Evolutionary conservation across 2,797 vertebrate genomes (phyloP).

Genomic region (Poecile montanus): DNA sequence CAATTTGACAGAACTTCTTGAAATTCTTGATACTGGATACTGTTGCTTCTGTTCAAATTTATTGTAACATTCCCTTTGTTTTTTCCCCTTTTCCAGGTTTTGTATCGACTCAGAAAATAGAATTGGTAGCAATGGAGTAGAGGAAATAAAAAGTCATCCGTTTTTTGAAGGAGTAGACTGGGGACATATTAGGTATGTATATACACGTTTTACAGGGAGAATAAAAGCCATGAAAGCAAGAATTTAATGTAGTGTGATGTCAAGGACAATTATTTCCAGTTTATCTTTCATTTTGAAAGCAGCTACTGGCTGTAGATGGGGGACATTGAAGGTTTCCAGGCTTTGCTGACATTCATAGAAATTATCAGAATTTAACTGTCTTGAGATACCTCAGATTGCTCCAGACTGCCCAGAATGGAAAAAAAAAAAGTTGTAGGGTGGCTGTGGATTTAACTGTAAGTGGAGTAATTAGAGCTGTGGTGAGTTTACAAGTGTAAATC

Average conservation of each 20-base stretch:
- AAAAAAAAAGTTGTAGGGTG: neutral
- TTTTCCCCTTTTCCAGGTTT: conserved; percentile 79
- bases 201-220: neutral
- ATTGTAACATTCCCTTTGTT: neutral
- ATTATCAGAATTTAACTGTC: neutral
- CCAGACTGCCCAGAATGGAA: neutral
- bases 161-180: conserved; percentile 98
- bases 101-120: conserved; percentile 94
- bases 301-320: neutral
- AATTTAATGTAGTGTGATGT: neutral
- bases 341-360: neutral
- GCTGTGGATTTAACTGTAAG: neutral
- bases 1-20: neutral
- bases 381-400: neutral
- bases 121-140: conserved; percentile 90
- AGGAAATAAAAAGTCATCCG: conserved; percentile 92
- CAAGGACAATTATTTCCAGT: neutral
- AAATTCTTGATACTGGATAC: neutral
- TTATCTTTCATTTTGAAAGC: neutral
- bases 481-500: neutral
- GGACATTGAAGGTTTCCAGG: neutral
- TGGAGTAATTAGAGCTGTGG: neutral
- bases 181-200: conserved; percentile 93
- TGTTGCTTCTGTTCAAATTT: neutral
- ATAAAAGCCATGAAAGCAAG: neutral